Evolutionary conservation across 2,888 invertebrate species (phyloP), one percentile per base, ranked within the genome.

Genomic region (Lasiommata megera): DNA sequence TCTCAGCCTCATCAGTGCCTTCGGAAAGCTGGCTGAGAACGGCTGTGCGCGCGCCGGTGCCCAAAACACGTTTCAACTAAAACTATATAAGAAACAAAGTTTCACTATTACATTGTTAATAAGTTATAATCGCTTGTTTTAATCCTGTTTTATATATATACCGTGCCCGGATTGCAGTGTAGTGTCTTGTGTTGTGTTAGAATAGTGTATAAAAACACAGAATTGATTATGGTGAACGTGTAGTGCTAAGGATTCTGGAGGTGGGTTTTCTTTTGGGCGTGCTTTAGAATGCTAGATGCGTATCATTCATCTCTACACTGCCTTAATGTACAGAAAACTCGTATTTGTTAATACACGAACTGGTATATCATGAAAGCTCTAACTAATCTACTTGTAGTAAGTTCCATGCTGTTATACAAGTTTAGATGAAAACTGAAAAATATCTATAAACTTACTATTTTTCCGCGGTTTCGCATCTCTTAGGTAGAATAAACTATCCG

Each of bases 191-290:
- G 57, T 62, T 61, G 70, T 71, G 68, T 63, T 61, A 67, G 65
- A 68, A 62, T 66, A 63, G 67, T 73, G 67, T 68, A 67, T 69
- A 67, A 76, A 71, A 76, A 77, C 70, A 76, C 72, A 44, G 78
- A 80, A 76, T 77, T 73, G 80, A 80, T 83, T 81, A 82, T 80
- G 79, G 76, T 81, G 76, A 73, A 73, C 70, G 79, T 80, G 78
- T 71, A 74, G 82, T 80, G 81, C 72, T 79, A 70, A 75, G 74
- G 80, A 82, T 84, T 88, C 82, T 80, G 88, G 80, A 88, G 88
- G 88, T 88, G 77, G 75, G 83, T 82, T 63, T 29, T 62, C 61
- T 58, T 57, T 61, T 61, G 36, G 54, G 40, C 48, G 43, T 36
- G 36, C 51, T 55, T 58, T 55, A 58, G 57, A 57, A 61, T 53